Percentiles rank a stretch among this genome's conserved stretches.
These are phyloP conservation scores for Plutella xylostella DNA, from an alignment of 2,888 invertebrate species.

Conservation along the genomic window DNA sequence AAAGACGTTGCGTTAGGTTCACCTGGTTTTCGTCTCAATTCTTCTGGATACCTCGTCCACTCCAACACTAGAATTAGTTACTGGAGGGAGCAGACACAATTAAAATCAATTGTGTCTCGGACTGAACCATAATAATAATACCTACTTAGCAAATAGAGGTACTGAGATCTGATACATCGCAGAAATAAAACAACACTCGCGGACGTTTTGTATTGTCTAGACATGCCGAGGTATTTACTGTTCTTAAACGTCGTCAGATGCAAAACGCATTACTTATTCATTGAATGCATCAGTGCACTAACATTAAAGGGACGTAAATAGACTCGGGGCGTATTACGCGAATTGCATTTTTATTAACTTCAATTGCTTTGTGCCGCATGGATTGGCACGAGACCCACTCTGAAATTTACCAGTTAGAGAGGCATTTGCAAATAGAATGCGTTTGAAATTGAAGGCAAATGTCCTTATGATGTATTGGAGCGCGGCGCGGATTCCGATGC, in stretches of 20 bases:
- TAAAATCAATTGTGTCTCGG: no score
- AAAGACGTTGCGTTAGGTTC: no score
- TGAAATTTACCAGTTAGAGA: constrained; percentile 8
- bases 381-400: constrained; percentile 17
- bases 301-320: constrained; percentile 45
- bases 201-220: neutral
- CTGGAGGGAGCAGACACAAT: no score
- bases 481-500: neutral
- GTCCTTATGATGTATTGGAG: neutral
- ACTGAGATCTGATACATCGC: no score
- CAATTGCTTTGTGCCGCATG: constrained; percentile 33
- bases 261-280: constrained; percentile 51
- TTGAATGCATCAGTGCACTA: constrained; percentile 40
- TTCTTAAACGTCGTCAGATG: constrained; percentile 30
- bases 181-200: no score
- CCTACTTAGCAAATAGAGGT: no score
- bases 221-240: no score
- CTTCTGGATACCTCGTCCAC: no score
- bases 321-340: constrained; percentile 43
- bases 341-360: constrained; percentile 54
- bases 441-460: neutral
- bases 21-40: no score
- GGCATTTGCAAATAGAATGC: constrained; percentile 1
- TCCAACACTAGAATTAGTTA: no score
- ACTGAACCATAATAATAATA: no score